Base-by-base conservation (phyloP, 2,888 invertebrate species). In the Unio pictorum region DNA sequence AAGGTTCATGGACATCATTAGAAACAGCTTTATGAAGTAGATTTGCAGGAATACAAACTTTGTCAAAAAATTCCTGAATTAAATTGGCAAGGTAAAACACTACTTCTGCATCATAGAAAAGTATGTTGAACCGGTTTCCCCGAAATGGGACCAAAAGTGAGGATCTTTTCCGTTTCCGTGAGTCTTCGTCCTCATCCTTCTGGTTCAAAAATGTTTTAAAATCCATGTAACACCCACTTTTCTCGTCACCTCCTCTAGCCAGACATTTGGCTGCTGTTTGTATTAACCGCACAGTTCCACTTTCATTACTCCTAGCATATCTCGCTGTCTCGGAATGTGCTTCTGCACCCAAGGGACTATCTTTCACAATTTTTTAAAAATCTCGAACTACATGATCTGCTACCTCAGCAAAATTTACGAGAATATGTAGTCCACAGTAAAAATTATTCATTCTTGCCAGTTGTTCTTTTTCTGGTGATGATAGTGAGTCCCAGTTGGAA, bases 371-470 rank as follows among this genome's bases (percentile, higher is more conserved):
- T 61, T 20, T 34, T 28, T 70, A 70, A 69, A 67, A 73, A 11
- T n/a, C 11, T 58, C 64, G 1, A 45, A 73, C 64, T 26, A 73
- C 64, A 15, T 20, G 26, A 23, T 67, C 67, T 18, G 70, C 64
- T 4, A 73, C 69, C 67, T 73, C 70, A 18, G 73, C 67, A 60
- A 73, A 65, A 61, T 73, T 69, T 3, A 69, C 72, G 18, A 69
- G 57, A 60, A 72, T 67, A n/a, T 72, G 66, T 28, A 72, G 55
- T 28, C 67, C 72, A 67, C 72, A 69, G n/a, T 69, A 69, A 28
- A 72, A 63, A 66, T 66, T 72, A 61, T 72, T 72, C 64, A 69
- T 54, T 58, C 15, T 64, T 72, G n/a, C n/a, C n/a, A n/a, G n/a
- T n/a, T n/a, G n/a, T n/a, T n/a, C n/a, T n/a, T n/a, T n/a, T n/a